Evolutionary conservation across 1,140 invertebrate genomes (phyloP).

Genomic region (Scaptomyza graminum): DNA sequence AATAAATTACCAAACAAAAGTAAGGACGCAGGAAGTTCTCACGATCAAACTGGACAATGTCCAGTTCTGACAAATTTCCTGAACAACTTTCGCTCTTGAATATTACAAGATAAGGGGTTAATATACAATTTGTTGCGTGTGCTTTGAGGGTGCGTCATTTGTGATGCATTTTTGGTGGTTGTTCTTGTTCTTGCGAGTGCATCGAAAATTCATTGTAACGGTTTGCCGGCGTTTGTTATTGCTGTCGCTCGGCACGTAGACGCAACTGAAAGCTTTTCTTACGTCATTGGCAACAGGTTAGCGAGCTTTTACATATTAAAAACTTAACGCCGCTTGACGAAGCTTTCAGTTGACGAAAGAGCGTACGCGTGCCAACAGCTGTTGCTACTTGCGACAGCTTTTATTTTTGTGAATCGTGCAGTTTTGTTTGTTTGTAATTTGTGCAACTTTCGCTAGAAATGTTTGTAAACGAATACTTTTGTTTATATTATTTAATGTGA

Average conservation of each 20-base stretch:
- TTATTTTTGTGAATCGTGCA: slow-evolving; percentile 21
- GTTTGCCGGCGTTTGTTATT: slow-evolving; percentile 18
- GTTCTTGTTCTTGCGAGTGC: slow-evolving; percentile 22
- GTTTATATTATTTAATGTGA: neutral
- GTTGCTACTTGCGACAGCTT: slow-evolving; percentile 22
- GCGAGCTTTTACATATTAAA: slow-evolving; percentile 26
- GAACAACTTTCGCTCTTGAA: slow-evolving; percentile 27
- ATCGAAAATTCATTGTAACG: slow-evolving; percentile 21
- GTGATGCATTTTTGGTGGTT: slow-evolving; percentile 25
- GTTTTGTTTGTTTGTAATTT: slow-evolving; percentile 23
- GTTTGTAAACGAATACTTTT: slow-evolving; percentile 24
- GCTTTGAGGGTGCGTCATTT: slow-evolving; percentile 16
- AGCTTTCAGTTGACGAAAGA: slow-evolving; percentile 43
- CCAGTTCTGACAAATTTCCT: slow-evolving; percentile 42
- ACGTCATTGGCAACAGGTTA: slow-evolving; percentile 40
- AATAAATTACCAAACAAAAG: slow-evolving; percentile 63
- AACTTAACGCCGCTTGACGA: slow-evolving; percentile 11
- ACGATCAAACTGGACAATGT: slow-evolving; percentile 72
- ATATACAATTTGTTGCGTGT: too few species aligned
- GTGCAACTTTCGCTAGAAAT: slow-evolving; percentile 8
- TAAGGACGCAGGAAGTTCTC: slow-evolving; percentile 54
- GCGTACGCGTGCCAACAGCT: slow-evolving; percentile 32
- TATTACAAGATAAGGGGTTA: slow-evolving; percentile 31
- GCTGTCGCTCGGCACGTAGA: slow-evolving; percentile 39
- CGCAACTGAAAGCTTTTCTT: slow-evolving; percentile 32